Evolutionary conservation across 2,888 invertebrate species (phyloP), one percentile per base, ranked within the genome.

Genomic region (Drosophila villosipedis): DNA sequence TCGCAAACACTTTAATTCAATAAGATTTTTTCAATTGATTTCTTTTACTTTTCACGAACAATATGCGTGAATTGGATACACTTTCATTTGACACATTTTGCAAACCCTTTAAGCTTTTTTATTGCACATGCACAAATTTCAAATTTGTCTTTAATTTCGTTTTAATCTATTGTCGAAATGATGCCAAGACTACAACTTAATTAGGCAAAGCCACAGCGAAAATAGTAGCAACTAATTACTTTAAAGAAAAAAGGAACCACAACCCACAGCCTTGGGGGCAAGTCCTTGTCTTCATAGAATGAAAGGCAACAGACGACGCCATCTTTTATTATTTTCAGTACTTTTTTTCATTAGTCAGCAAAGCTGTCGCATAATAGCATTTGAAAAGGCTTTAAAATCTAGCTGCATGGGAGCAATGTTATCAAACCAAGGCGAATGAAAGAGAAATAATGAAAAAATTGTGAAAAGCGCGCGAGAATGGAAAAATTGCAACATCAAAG

Each of bases 361-460:
- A 73, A 73, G 77, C 80, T 83, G 78, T 74, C 71, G 74, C 78
- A 81, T 83, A 78, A 82, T 81, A 78, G 82, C 83, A 82, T 76
- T 73, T 76, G 60, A 64, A 74, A 83, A 72, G 63, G 68, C 76
- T 83, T 82, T 83, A 81, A 82, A 64, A 83, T 68, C 68, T 61
- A 76, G 79, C 68, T 70, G 65, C 53, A 33, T 25, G 22, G 22
- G 1, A 12, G 62, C 55, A 19, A 33, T 49, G 68, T 70, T 80
- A 76, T 80, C 70, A 80, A 69, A 73, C 62, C 41, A 50, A 58
- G 30, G 62, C 62, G 39, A 68, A 55, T 50, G 68, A 57, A 76
- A 60, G 64, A 57, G 28, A n/a, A 65, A 30, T 58, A 55, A 65
- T 60, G 60, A 76, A 64, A 68, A 54, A 57, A 47, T 64, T 4